These are phyloP conservation scores for Drosophila asahinai DNA, from an alignment of 1,140 invertebrate species.

Conservation along the genomic window DNA sequence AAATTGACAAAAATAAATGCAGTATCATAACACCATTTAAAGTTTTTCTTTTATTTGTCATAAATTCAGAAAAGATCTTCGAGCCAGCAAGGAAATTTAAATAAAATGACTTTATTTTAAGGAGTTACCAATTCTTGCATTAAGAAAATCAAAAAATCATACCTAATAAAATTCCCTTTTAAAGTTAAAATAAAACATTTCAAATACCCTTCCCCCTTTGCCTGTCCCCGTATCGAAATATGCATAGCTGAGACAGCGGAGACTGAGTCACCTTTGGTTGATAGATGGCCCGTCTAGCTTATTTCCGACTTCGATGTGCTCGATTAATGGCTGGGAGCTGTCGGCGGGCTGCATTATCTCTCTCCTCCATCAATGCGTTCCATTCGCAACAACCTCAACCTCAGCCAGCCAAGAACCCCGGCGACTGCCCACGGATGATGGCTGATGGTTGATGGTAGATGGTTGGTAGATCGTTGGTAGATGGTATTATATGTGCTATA, in stretches of 20 bases:
- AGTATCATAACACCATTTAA: no score
- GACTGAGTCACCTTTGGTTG: conserved; percentile 4
- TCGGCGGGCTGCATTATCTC: conserved; percentile 65
- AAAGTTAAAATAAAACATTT: background rate
- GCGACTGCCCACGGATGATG: conserved; percentile 4
- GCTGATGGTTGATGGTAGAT: background rate
- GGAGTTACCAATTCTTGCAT: background rate
- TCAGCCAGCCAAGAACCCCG: conserved; percentile 14
- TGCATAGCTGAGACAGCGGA: background rate
- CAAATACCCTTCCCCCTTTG: background rate
- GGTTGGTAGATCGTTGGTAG: background rate
- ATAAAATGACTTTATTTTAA: no score
- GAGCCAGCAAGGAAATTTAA: no score
- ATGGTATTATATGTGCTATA: conserved; percentile 13
- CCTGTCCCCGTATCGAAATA: background rate
- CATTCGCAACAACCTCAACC: conserved; percentile 34
- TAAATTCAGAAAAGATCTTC: no score
- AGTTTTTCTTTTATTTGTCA: no score
- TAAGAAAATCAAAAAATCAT: background rate
- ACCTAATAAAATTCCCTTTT: conserved; percentile 5
- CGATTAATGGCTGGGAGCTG: conserved; percentile 32
- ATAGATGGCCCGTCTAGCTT: conserved; percentile 18
- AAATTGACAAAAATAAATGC: no score
- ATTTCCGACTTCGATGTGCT: conserved; percentile 17
- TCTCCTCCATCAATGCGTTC: conserved; percentile 47